phyloP scores from a whole-genome alignment of 2,888 invertebrate species.

The Myathropa florea region DNA sequence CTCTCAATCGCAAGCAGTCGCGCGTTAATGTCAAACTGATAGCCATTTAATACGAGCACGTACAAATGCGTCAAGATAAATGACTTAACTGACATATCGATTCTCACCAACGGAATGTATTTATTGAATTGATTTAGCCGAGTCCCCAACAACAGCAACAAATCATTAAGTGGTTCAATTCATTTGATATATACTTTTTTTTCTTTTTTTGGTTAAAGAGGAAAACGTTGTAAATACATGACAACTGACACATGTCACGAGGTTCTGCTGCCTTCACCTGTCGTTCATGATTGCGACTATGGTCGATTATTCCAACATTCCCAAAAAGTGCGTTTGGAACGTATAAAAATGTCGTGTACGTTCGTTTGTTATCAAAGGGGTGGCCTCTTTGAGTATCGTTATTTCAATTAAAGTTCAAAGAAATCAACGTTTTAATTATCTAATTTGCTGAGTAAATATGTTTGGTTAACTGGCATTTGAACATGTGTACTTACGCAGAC shows the following conservation, averaged over 20 bases:
- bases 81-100: not conserved
- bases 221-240: not conserved
- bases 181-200: not conserved
- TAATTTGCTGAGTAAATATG: not conserved
- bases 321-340: not conserved
- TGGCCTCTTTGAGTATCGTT: too few relatives aligned
- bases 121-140: not conserved
- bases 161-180: not conserved
- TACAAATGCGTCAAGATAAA: not conserved
- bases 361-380: not conserved
- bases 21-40: not conserved
- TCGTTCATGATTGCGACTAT: not conserved
- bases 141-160: not conserved
- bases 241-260: not conserved
- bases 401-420: not conserved
- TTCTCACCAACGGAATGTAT: not conserved
- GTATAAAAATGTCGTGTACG: not conserved
- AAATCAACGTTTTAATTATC: not conserved
- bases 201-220: not conserved
- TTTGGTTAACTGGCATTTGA: not conserved
- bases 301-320: not conserved
- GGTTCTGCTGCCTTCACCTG: not conserved
- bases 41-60: not conserved
- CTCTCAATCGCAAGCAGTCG: not conserved
- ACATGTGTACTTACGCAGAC: not conserved